phyloP scores from a whole-genome alignment of 2,888 invertebrate species.

The Andrena chrysosceles region DNA sequence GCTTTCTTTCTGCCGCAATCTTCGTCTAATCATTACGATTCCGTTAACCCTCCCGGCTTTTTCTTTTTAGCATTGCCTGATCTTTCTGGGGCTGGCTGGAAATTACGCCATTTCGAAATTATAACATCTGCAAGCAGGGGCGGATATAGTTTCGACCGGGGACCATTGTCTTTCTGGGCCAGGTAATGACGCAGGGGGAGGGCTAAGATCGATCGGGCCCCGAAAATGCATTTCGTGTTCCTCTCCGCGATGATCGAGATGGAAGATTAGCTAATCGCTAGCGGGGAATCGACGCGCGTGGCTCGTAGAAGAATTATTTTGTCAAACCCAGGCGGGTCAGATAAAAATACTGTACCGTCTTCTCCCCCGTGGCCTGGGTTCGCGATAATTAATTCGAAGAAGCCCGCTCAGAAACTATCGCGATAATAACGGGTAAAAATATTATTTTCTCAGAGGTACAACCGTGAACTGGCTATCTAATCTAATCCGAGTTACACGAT shows the following conservation, averaged over 20 bases:
- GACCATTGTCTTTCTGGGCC: constrained; percentile 69
- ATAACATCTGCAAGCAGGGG: constrained; percentile 79
- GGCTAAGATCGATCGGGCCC: constrained; percentile 61
- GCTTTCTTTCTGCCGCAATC: constrained; percentile 14
- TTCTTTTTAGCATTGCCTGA: constrained; percentile 26
- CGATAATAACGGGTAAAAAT: constrained; percentile 8
- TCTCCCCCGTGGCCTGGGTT: neutral
- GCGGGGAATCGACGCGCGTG: constrained; percentile 6
- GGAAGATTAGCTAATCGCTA: constrained; percentile 64
- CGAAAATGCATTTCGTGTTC: constrained; percentile 61
- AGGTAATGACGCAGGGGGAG: constrained; percentile 62
- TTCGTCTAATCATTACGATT: constrained; percentile 16
- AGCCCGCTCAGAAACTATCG: neutral
- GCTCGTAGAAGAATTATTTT: neutral
- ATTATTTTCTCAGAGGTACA: constrained; percentile 13
- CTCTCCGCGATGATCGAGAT: constrained; percentile 56
- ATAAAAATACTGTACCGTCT: neutral
- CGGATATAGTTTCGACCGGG: constrained; percentile 59
- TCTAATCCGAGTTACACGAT: constrained; percentile 56
- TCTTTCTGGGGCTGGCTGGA: constrained; percentile 64
- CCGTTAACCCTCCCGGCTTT: constrained; percentile 15
- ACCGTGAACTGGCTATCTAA: constrained; percentile 51
- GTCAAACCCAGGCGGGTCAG: neutral
- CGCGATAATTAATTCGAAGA: constrained; percentile 1
- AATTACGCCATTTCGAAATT: constrained; percentile 82